Evolutionary conservation across 2,797 vertebrate species (phyloP), one percentile per base, ranked within the genome.

Genomic region (Pangasius mekongensis): DNA sequence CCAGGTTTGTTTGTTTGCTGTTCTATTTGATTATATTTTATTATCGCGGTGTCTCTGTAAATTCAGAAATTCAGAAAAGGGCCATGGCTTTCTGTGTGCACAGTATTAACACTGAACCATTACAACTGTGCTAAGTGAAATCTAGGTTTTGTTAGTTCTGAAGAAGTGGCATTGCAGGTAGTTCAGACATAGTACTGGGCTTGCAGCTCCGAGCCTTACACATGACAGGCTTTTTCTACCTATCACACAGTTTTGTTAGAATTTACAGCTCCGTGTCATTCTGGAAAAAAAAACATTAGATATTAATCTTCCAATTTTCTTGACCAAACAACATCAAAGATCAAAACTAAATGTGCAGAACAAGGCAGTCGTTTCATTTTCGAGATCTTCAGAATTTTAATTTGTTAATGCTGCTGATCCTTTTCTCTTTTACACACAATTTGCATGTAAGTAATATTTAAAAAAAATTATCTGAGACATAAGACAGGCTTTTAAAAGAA

Each of bases 221-320:
- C 9, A 24, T 22, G 54, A 90, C 87, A 66, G 3, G 56, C 18
- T 83, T 88, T 86, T 89, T 89, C 89, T 91, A 90, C 92, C 90
- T 58, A 89, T 94, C 93, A 88, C 95, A 94, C 93, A 88, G 85
- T 74, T 94, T 91, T 91, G 95, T 94, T 92, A 95, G 91, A 95
- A 94, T 95, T 93, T 94, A 92, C 94, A 90, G 91, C 43, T 71
- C 89, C 95, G 95, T 88, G 93, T 95, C 92, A 82, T 92, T 69
- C 49, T 84, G 81, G 7, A 2, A 22, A 76, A 85, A 74, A 56
- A 43, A 18, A 39, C 18, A 27, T 33, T 22, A 30, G 54, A 58
- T 62, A 74, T 86, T 47, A 86, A 60, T 22, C 66, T 86, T 86
- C 24, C 84, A 60, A 36, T 43, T 58, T 43, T n/a, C 39, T 47